Base-by-base conservation (phyloP, 2,113 vertebrate species). In the Agelaius tricolor region DNA sequence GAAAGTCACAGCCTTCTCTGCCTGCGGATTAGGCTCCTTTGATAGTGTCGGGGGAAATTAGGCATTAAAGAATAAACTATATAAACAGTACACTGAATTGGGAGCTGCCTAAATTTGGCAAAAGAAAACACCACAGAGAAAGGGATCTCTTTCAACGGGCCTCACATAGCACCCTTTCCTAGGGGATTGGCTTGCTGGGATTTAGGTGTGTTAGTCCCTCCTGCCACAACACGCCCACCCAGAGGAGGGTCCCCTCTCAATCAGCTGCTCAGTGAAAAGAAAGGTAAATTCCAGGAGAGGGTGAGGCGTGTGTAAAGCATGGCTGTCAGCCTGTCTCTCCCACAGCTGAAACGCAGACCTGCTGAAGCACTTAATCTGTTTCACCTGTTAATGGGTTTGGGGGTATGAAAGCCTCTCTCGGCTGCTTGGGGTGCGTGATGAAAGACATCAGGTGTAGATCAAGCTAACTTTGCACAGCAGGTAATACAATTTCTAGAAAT, bases 391-490 rank as follows among this genome's bases (percentile, higher is more conserved):
- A 43, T 69, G 52, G 39, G 46, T 17, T 28, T 88, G 59, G 33
- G 44, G 24, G 15, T n/a, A 47, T 16, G 35, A 82, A 94, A 76
- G 63, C 47, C 57, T 74, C 55, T 16, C 61, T 78, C 1, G 13
- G 65, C 33, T 93, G 73, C 68, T 85, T 93, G 76, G 65, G 62
- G 62, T 44, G 20, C 2, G 14, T 59, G 41, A 41, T 84, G 65
- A 74, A 88, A 86, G 77, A 73, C 26, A 67, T 65, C 20, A 80
- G 54, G 68, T 86, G 61, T 81, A 84, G 49, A 94, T 81, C 90
- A 94, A 90, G 78, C 92, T 89, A 90, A 90, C 85, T 92, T 95
- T 90, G 90, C 90, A 66, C 72, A 91, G 87, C 49, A 88, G 91
- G 79, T 73, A 95, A 66, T 43, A 84, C 37, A 43, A 68, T 93